Base-by-base conservation (phyloP, 2,113 vertebrate genomes). In the Cavia porcellus region DNA sequence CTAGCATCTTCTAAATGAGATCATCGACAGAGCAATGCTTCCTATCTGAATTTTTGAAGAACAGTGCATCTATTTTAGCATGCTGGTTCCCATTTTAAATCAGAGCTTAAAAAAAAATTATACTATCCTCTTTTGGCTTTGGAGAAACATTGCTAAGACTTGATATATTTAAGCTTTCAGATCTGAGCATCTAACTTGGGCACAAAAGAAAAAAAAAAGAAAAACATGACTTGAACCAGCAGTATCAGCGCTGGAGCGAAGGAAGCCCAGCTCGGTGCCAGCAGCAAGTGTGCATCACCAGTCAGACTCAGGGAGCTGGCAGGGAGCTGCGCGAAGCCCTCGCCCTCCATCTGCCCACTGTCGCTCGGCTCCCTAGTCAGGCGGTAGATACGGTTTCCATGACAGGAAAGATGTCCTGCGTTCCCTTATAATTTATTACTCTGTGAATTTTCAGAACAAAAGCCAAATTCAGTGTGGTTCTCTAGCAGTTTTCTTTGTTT, bases 111-210 rank as follows among this genome's bases (percentile, higher is more conserved):
- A 64, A n/a, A 70, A 91, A 45, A 87, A 95, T 91, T 80, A 86
- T 94, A 35, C 35, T 35, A 90, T 81, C 81, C 86, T 92, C 24
- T 57, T 94, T 94, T 87, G 86, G 90, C 92, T 95, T 91, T 79
- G 90, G 64, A 87, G 74, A 97, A 28, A 57, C 55, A 94, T 30
- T 81, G 79, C 30, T 95, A 95, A 87, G 74, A 96, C 62, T 94
- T 96, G 96, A 98, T 92, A 87, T 70, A 97, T 97, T 96, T 95
- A 61, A 95, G 91, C 89, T 95, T 92, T 96, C 83, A 89, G 80
- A 92, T 97, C 93, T 96, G 92, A 96, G 62, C 95, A 96, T 96
- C 96, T 96, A 82, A 77, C 62, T 79, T 91, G 97, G 97, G 97
- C 98, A 96, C 42, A 55, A 55, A 57, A 57, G 4, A 57, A 57